A percentile compares a stretch with the other conserved stretches of the same genome.
Evolutionary conservation across 2,113 vertebrate genomes (phyloP).

Genomic region (Hippocampus guttulatus): DNA sequence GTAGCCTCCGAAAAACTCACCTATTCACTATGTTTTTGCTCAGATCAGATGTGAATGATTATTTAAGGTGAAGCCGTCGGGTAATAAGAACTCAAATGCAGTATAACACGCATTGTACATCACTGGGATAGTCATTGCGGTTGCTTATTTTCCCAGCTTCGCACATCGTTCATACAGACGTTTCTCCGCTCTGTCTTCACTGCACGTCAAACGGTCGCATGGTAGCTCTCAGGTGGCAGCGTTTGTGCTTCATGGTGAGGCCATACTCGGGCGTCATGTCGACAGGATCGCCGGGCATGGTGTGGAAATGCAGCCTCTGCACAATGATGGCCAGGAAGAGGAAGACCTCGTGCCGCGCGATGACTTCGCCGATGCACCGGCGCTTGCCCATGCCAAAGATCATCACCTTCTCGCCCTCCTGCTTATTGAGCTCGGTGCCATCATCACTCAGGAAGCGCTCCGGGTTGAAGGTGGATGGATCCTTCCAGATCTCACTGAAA

Average conservation of each 20-base stretch:
- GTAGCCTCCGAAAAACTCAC: too few relatives aligned
- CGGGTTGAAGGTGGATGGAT: slow-evolving; percentile 79
- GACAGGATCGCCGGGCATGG: slow-evolving; percentile 57
- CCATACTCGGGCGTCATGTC: slow-evolving; percentile 85
- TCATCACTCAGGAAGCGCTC: slow-evolving; percentile 78
- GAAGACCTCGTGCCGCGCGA: slow-evolving; percentile 83
- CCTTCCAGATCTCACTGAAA: slow-evolving; percentile 82
- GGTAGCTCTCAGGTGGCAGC: slow-evolving; percentile 70
- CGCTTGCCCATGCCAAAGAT: slow-evolving; percentile 85
- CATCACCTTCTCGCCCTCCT: slow-evolving; percentile 77
- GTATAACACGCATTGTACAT: background rate
- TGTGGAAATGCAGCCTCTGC: slow-evolving; percentile 79
- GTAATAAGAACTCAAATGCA: background rate
- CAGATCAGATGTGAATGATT: too few relatives aligned
- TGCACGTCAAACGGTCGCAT: slow-evolving; percentile 41
- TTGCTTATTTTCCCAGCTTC: background rate
- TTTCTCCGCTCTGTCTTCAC: slow-evolving; percentile 26
- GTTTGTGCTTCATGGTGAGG: slow-evolving; percentile 85
- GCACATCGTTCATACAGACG: background rate
- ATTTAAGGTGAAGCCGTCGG: background rate
- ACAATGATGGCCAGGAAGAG: slow-evolving; percentile 85
- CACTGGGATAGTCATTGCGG: background rate
- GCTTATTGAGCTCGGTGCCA: slow-evolving; percentile 69
- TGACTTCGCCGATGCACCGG: slow-evolving; percentile 83
- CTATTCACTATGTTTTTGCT: too few relatives aligned